Evolutionary conservation across 1,140 invertebrate genomes (phyloP).

Genomic region (Lerema accius): DNA sequence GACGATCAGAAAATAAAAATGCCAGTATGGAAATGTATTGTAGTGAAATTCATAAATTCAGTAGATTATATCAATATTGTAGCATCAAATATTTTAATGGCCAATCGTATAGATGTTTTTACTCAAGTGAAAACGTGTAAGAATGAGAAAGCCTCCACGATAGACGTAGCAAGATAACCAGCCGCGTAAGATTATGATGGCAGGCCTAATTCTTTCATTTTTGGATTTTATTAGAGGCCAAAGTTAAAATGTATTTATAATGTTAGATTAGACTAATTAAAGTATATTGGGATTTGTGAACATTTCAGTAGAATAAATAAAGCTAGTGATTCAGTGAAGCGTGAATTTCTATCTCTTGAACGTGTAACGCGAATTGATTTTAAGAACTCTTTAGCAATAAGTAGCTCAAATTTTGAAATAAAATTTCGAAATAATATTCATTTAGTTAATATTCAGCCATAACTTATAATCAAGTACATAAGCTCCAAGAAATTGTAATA

Average conservation of each 20-base stretch:
- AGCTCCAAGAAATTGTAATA: neutral
- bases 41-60: constrained; percentile 15
- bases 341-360: neutral
- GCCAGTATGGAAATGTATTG: constrained; percentile 7
- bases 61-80: constrained; percentile 24
- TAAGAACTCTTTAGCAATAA: constrained; percentile 23
- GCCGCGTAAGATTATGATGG: constrained; percentile 7
- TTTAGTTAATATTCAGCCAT: constrained; percentile 10
- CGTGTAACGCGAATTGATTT: neutral
- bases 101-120: neutral
- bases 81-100: constrained; percentile 19
- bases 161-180: constrained; percentile 13
- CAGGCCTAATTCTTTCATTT: constrained; percentile 39
- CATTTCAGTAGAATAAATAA: constrained; percentile 13
- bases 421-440: constrained; percentile 26
- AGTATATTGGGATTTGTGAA: constrained; percentile 29
- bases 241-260: constrained; percentile 38
- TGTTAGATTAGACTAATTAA: constrained; percentile 31
- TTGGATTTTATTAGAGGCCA: constrained; percentile 35
- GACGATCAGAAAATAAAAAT: constrained; percentile 17
- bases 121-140: neutral
- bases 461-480: neutral
- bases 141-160: neutral
- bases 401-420: constrained; percentile 32
- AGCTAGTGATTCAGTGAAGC: neutral